Evolutionary conservation across 2,888 invertebrate genomes (phyloP), one percentile per base, ranked within the genome.

Genomic region (Entomobrya multifasciata): DNA sequence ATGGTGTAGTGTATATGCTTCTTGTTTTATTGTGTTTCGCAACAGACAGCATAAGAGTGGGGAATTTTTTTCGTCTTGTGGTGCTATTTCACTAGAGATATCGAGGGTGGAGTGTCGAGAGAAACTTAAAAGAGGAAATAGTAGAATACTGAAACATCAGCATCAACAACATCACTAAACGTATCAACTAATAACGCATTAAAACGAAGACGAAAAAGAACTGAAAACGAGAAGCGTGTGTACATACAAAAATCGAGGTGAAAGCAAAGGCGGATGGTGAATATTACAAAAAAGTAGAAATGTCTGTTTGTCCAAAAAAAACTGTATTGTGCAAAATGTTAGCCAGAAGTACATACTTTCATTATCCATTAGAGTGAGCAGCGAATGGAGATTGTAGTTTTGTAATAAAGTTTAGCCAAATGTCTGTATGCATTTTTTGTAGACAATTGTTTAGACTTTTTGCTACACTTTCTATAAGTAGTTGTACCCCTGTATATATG

Each of bases 201-300:
- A 78, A 36, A 65, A 47, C n/a, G 15, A 13, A 22, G 47, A 74
- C 20, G 36, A 8, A 8, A 8, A 36, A 8, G 36, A 36, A 36
- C 5, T 4, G 36, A 36, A 8, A 36, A 8, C 4, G 36, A 36
- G 36, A 49, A 70, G 70, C 47, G 49, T n/a, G 11, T 11, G 8
- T 36, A 36, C 8, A 36, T 36, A 25, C 10, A 47, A 70, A 78
- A 47, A 8, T 36, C 36, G 80, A 72, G 85, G 79, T 86, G 85
- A 86, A 86, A 86, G 86, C 76, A 80, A 76, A 80, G 76, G 70
- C 60, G 65, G 52, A 17, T 52, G 67, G 76, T 8, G 60, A 41
- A 41, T 36, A 60, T 49, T 15, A 22, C 60, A 60, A 76, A 36
- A 83, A 70, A 47, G 49, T 22, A 36, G n/a, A 44, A 27, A 22